These are phyloP conservation scores for Thaumetopoea pityocampa DNA, from an alignment of 1,140 invertebrate species.

Conservation along the genomic window DNA sequence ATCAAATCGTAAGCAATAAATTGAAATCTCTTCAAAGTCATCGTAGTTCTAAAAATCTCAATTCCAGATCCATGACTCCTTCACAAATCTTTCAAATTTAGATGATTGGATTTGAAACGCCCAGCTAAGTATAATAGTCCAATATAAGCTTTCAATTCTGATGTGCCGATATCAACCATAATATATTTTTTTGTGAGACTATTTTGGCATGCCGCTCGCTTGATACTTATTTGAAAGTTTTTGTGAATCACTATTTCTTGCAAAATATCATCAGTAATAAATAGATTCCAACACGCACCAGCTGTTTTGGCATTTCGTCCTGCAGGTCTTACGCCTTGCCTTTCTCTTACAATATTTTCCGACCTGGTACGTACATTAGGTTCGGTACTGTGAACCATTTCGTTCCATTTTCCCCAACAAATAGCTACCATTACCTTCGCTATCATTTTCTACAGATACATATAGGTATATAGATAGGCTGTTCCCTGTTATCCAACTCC, in stretches of 20 bases:
- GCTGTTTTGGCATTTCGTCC: not conserved
- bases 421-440: too few relatives aligned
- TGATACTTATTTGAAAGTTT: too few relatives aligned
- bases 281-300: not conserved
- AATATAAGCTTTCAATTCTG: conserved; percentile 23
- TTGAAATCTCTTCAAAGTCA: conserved; percentile 24
- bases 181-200: too few relatives aligned
- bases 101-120: conserved; percentile 19
- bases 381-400: too few relatives aligned
- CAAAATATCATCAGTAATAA: conserved; percentile 3
- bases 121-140: conserved; percentile 27
- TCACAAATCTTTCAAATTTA: conserved; percentile 29
- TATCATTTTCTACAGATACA: too few relatives aligned
- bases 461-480: too few relatives aligned
- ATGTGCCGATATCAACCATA: too few relatives aligned
- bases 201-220: too few relatives aligned
- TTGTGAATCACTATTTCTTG: not conserved
- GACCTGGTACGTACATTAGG: too few relatives aligned
- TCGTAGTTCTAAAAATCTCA: conserved; percentile 27
- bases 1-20: conserved; percentile 24
- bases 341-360: too few relatives aligned
- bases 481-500: too few relatives aligned
- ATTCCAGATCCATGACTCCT: not conserved
- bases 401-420: too few relatives aligned
- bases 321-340: not conserved